Evolutionary conservation across 2,888 invertebrate genomes (phyloP), one percentile per base, ranked within the genome.

Genomic region (Noctuana brunneofusca): DNA sequence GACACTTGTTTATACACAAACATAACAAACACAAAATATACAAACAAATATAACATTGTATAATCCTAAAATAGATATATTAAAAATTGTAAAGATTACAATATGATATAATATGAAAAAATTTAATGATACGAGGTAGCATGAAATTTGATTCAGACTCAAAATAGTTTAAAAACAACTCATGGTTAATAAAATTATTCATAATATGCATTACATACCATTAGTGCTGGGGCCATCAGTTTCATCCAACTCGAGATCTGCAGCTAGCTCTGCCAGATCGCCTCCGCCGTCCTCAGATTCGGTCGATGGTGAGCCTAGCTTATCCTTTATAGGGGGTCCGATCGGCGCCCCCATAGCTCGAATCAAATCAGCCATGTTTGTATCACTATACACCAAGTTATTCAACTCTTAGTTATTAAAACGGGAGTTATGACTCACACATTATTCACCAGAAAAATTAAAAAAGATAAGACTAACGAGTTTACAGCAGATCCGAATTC

Each of bases 231-330:
- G 93, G 57, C 95, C 93, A 86, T 95, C 95, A 54, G 94, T 92
- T 82, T 95, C 95, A 74, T 95, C 95, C 56, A 93, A 87, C 77
- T 95, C 95, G 65, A 94, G 86, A 80, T 95, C 95, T 58, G 93
- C 94, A 18, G 93, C 92, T 68, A 94, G 81, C 75, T 94, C 94
- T 12, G 92, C 93, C 69, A 93, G 80, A 74, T 94, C 94, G 50
- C 92, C 94, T 73, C 95, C 95, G 46, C 96, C 96, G 80, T 97
- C 97, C 75, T 97, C 97, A 64, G 96, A 97, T 76, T 96, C 96
- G 64, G 96, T 96, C 71, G 96, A 96, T 50, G 97, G 96, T 65
- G 96, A 96, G 69, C 96, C 96, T 71, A 95, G 87, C 87, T 95
- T 95, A 86, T 95, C 95, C 90, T 95, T 95, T 73, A 90, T 87